Evolutionary conservation across 2,113 vertebrate species (phyloP).

Genomic region (Indicator indicator): DNA sequence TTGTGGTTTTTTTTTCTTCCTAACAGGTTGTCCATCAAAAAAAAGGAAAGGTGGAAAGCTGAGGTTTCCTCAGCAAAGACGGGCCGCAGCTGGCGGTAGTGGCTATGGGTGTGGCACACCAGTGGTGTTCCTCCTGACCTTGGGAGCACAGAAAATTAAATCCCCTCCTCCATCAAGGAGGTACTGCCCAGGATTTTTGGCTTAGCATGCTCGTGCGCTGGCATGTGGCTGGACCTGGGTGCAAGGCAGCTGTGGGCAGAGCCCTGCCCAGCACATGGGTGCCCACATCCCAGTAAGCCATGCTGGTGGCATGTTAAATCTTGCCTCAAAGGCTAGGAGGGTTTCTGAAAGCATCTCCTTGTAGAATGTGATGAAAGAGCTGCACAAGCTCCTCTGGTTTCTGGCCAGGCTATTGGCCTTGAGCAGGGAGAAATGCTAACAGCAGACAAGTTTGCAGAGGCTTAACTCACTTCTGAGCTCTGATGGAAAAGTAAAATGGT

Average conservation of each 20-base stretch:
- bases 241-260: rapidly evolving
- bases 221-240: rapidly evolving
- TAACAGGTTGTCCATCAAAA: neutral
- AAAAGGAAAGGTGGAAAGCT: neutral
- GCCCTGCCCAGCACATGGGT: neutral
- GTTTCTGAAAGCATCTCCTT: neutral
- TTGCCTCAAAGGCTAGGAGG: neutral
- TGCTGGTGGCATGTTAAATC: neutral
- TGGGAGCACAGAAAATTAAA: neutral
- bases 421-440: neutral
- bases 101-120: neutral
- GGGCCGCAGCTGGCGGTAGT: neutral
- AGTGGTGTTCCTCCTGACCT: neutral
- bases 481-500: neutral
- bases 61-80: neutral
- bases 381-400: neutral
- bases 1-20: neutral
- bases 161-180: neutral
- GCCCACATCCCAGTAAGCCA: neutral
- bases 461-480: neutral
- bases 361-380: neutral
- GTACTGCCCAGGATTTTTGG: neutral
- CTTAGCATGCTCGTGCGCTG: rapidly evolving
- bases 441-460: neutral
- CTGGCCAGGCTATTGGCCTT: neutral